A percentile compares a stretch with the other conserved stretches of the same genome.
Conservation (phyloP, 2,888 invertebrate genomes). For the Argyra leucocephala region DNA sequence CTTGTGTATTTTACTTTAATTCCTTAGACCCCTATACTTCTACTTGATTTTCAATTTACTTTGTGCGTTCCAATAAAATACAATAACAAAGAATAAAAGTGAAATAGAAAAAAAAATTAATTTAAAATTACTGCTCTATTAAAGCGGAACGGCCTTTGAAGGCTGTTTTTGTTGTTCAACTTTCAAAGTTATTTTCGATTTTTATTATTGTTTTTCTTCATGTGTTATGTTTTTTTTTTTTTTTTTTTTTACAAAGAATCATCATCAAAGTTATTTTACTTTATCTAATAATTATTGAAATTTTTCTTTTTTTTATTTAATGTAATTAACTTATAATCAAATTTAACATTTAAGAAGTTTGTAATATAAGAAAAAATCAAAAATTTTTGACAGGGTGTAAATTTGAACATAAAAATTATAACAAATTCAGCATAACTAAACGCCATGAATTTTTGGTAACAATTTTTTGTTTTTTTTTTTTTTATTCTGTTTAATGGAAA, state of each 20-base stretch:
- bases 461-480: too few relatives aligned
- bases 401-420: background rate
- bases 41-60: too few relatives aligned
- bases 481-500: background rate
- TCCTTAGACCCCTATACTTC: too few relatives aligned
- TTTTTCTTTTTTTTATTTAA: background rate
- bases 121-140: background rate
- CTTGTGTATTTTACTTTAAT: too few relatives aligned
- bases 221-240: background rate
- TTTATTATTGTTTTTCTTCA: background rate
- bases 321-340: background rate
- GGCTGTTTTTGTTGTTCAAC: background rate
- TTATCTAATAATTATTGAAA: background rate
- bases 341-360: background rate
- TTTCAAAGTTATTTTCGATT: background rate
- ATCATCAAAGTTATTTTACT: background rate
- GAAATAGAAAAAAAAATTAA: too few relatives aligned
- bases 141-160: conserved; percentile 4
- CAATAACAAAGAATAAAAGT: too few relatives aligned
- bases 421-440: background rate
- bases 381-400: background rate
- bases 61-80: too few relatives aligned
- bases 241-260: background rate
- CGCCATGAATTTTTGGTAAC: background rate
- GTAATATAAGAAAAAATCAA: background rate